A percentile compares a stretch with the other conserved stretches of the same genome.
Evolutionary conservation across 2,888 invertebrate genomes (phyloP).

Genomic region (Cylloceria caligata): DNA sequence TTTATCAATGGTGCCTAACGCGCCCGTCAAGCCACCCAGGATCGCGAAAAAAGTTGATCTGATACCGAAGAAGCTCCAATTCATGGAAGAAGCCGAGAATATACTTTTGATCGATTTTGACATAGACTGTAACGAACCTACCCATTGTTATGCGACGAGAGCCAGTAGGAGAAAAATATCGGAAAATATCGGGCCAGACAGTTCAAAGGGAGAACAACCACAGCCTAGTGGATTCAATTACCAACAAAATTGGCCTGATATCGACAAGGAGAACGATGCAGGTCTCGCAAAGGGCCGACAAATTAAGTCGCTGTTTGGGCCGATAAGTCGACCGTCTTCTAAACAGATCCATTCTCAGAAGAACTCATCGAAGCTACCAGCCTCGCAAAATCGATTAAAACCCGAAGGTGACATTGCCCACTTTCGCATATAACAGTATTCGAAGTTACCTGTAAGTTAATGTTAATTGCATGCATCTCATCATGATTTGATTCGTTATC

Average conservation of each 20-base stretch:
- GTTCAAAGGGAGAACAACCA: background rate
- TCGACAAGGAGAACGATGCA: conserved; percentile 68
- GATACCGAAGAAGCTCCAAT: conserved; percentile 75
- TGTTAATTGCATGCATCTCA: too few relatives aligned
- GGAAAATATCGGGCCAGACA: background rate
- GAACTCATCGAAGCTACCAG: background rate
- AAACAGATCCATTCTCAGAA: conserved; percentile 24
- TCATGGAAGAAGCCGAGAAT: conserved; percentile 61
- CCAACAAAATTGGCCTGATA: conserved; percentile 8
- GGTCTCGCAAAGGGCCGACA: conserved; percentile 28
- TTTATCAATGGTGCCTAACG: conserved; percentile 57
- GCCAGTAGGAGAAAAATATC: background rate
- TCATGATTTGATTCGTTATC: background rate
- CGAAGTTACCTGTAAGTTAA: background rate
- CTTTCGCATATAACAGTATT: conserved; percentile 73
- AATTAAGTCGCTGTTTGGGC: background rate
- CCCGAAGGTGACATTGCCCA: conserved; percentile 70
- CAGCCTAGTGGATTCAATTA: background rate
- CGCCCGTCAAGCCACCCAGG: conserved; percentile 74
- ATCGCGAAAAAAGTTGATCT: conserved; percentile 66
- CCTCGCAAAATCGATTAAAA: conserved; percentile 16
- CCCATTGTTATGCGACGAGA: conserved; percentile 17
- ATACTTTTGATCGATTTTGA: conserved; percentile 2
- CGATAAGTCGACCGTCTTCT: conserved; percentile 48
- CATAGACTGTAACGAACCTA: background rate